Base-by-base conservation (phyloP, 2,113 vertebrate genomes). In the Gasterosteus nipponicus region DNA sequence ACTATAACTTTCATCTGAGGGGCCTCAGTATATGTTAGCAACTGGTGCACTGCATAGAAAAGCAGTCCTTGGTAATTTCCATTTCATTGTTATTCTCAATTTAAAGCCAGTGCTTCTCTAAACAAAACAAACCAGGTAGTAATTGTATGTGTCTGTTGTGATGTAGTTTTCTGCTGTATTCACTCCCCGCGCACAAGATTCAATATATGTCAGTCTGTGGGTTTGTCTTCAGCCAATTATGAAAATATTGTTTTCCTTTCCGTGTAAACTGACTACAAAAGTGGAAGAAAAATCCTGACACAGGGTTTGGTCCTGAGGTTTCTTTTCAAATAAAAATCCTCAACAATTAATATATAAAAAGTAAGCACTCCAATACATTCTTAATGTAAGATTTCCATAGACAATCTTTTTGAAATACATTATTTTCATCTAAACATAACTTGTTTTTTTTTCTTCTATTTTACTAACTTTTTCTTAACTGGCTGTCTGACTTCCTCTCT, bases 191-290 rank as follows among this genome's bases (percentile, higher is more conserved):
- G 73, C 62, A 69, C 38, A 61, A 84, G 54, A 78, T 80, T 66
- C 44, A 41, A 18, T n/a, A 38, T 15, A 19, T 62, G 29, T 57
- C n/a, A 42, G 57, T 26, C 29, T 3, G 59, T 19, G 19, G 54
- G 38, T 35, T 10, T 62, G 18, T 68, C 12, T 70, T 51, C 39
- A 75, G 80, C 82, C 82, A 86, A 86, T 88, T 89, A 89, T 91
- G 80, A 74, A 86, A 77, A 90, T 83, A 64, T n/a, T 73, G 68
- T 86, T 84, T 83, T 75, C 69, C 22, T 39, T 69, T 86, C 66
- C 64, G 75, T 80, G 73, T 80, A 22, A 59, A 46, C 56, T 35
- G 46, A 53, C n/a, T 68, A 49, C 1, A 0, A 33, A 64, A 74
- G 73, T 47, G 42, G 69, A 67, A 38, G 72, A 78, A 54, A 38